phyloP scores from a whole-genome alignment of 2,797 vertebrate species.

The Oophaga sylvatica region DNA sequence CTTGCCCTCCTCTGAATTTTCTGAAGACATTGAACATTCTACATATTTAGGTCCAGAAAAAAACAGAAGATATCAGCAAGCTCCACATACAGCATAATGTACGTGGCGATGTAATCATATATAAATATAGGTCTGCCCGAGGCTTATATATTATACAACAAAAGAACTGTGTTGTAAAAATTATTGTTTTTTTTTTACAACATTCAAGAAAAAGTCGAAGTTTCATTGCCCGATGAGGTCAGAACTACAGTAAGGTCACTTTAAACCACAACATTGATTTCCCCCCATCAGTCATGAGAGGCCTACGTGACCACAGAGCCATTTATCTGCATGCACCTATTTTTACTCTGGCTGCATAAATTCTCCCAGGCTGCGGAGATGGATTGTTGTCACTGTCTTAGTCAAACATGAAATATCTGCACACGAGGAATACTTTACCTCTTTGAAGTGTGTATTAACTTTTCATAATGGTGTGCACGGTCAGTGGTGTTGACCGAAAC shows the following conservation, averaged over 20 bases:
- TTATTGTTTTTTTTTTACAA: not conserved
- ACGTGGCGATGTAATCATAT: not conserved
- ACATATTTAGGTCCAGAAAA: too few species aligned
- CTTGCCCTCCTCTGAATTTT: too few species aligned
- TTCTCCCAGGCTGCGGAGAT: slow-evolving; percentile 47
- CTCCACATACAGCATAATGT: not conserved
- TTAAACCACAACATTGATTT: slow-evolving; percentile 46
- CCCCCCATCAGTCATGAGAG: slow-evolving; percentile 34
- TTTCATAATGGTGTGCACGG: slow-evolving; percentile 37
- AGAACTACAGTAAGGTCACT: slow-evolving; percentile 33
- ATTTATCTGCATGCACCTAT: slow-evolving; percentile 36
- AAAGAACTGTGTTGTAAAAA: not conserved
- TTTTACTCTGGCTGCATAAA: slow-evolving; percentile 24
- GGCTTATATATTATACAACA: not conserved
- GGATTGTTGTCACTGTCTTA: slow-evolving; percentile 55
- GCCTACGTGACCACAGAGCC: slow-evolving; percentile 43
- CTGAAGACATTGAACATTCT: too few species aligned
- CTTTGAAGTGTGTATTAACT: slow-evolving; percentile 48
- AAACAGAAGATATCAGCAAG: not conserved
- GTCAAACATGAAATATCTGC: slow-evolving; percentile 53
- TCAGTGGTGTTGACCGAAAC: slow-evolving; percentile 29
- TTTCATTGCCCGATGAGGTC: slow-evolving; percentile 22
- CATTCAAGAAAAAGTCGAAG: slow-evolving; percentile 4
- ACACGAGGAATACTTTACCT: slow-evolving; percentile 33
- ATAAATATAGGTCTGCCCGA: not conserved